A percentile compares a stretch with the other conserved stretches of the same genome.
These are phyloP conservation scores for Paralichthys olivaceus DNA, from an alignment of 2,113 vertebrate genomes.

Conservation along the genomic window DNA sequence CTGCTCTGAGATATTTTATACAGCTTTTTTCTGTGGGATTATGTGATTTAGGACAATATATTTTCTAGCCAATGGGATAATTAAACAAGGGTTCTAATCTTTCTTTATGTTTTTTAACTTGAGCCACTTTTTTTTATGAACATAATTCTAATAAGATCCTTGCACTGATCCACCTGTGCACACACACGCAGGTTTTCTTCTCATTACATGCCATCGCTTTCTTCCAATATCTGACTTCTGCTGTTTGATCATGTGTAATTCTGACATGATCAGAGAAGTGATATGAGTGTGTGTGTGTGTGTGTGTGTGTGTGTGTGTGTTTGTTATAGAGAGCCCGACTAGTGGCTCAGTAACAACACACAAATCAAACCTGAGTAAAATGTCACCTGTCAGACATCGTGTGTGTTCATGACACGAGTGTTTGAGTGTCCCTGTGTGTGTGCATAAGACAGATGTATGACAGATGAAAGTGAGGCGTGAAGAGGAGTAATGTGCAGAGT, in stretches of 20 bases:
- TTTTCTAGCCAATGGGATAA: not conserved
- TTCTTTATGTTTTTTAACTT: not conserved
- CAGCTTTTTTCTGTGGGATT: conserved; percentile 19
- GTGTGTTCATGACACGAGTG: conserved; percentile 6
- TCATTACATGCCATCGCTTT: not conserved
- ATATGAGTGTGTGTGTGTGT: not conserved
- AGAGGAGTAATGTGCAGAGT: conserved; percentile 7
- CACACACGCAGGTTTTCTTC: conserved; percentile 3
- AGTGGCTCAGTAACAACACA: conserved; percentile 25
- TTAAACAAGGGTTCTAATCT: not conserved
- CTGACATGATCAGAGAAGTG: conserved; percentile 18
- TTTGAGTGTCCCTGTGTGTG: conserved; percentile 15
- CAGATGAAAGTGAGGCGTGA: conserved; percentile 22
- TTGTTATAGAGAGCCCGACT: conserved; percentile 18
- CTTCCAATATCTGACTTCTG: not conserved
- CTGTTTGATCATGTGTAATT: conserved; percentile 5
- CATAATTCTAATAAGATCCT: not conserved
- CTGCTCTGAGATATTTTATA: not conserved
- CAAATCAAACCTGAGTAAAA: conserved; percentile 45
- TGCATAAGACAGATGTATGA: conserved; percentile 4
- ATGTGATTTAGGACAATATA: conserved; percentile 15
- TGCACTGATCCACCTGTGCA: not conserved
- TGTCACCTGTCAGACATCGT: conserved; percentile 42
- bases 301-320: not conserved
- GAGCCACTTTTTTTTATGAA: not conserved